phyloP scores from a whole-genome alignment of 2,888 invertebrate species.

The Toxonevra muliebris region DNA sequence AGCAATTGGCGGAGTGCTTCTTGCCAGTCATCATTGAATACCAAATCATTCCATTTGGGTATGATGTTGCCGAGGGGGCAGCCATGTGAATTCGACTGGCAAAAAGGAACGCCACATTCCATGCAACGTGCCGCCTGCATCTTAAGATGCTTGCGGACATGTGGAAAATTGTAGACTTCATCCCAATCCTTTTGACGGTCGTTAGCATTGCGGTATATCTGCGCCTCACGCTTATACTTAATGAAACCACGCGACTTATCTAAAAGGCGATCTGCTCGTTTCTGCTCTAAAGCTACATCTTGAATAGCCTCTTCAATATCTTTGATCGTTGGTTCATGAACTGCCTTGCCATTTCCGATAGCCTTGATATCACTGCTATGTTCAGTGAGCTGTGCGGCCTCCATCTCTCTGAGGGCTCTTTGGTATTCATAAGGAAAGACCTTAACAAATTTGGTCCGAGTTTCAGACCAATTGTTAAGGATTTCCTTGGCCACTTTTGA shows the following conservation, averaged over 20 bases:
- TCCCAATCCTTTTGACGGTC: conserved; percentile 94
- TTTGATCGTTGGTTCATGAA: conserved; percentile 68
- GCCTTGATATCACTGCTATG: conserved; percentile 51
- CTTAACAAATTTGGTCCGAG: conserved; percentile 86
- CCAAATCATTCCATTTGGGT: conserved; percentile 98
- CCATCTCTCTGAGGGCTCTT: conserved; percentile 80
- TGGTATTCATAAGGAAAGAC: conserved; percentile 98
- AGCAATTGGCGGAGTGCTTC: conserved; percentile 91
- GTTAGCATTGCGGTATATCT: conserved; percentile 85
- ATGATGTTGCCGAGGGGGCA: conserved; percentile 98
- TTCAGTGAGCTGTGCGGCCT: conserved; percentile 58
- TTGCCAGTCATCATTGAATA: conserved; percentile 94
- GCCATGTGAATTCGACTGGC: conserved; percentile 89
- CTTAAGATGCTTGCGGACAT: conserved; percentile 87
- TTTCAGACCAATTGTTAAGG: conserved; percentile 80
- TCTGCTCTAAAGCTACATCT: conserved; percentile 80
- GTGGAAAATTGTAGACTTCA: conserved; percentile 90
- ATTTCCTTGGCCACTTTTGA: conserved; percentile 84
- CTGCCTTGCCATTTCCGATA: conserved; percentile 59
- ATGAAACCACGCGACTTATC: conserved; percentile 93
- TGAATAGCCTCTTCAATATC: conserved; percentile 92
- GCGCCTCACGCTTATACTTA: conserved; percentile 91
- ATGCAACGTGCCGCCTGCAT: conserved; percentile 95
- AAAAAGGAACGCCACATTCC: conserved; percentile 99
- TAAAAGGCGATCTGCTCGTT: conserved; percentile 81